These are phyloP conservation scores for Monomorium pharaonis DNA, from an alignment of 1,140 invertebrate genomes.

Conservation along the genomic window DNA sequence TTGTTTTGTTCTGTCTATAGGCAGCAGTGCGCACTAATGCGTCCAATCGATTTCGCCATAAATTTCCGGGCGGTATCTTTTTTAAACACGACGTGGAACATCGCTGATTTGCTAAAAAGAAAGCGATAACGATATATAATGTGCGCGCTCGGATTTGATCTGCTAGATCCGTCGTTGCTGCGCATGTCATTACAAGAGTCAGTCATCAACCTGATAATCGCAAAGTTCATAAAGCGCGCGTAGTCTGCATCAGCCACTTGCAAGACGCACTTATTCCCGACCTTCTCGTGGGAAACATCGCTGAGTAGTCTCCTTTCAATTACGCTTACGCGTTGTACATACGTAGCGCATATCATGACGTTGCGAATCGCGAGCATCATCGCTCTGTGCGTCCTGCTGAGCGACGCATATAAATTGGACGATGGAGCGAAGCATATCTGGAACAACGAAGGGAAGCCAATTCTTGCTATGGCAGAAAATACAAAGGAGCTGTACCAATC, in stretches of 20 bases:
- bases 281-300: neutral
- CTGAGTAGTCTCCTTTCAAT: neutral
- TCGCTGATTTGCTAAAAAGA: neutral
- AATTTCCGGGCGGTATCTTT: neutral
- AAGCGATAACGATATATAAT: neutral
- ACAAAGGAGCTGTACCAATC: neutral
- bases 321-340: neutral
- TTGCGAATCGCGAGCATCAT: neutral
- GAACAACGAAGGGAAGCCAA: conserved; percentile 59
- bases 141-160: neutral
- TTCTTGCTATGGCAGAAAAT: conserved; percentile 38
- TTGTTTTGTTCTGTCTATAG: too few species aligned
- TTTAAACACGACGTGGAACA: neutral
- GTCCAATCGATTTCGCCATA: too few species aligned
- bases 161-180: neutral
- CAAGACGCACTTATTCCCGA: neutral
- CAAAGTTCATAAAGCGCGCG: neutral
- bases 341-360: neutral
- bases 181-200: neutral
- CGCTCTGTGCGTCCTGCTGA: conserved; percentile 10
- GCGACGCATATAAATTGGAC: neutral
- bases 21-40: too few species aligned
- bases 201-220: neutral
- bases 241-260: neutral
- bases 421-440: neutral